These are phyloP conservation scores for Sinodicranocentrus sp. DNA, from an alignment of 2,888 invertebrate species.

Conservation along the genomic window DNA sequence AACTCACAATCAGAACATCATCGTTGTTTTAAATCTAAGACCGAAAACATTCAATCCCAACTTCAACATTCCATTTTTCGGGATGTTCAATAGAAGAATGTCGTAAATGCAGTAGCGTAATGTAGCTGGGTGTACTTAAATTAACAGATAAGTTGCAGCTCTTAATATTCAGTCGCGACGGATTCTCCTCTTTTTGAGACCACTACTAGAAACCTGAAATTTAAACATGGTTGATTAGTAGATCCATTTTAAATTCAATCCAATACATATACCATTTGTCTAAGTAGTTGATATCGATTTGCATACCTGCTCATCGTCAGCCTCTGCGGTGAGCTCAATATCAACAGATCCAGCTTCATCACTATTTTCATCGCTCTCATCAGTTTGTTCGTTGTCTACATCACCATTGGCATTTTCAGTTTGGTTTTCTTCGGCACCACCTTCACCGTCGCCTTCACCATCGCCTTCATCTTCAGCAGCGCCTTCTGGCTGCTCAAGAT, in stretches of 20 bases:
- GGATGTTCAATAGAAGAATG: too few relatives aligned
- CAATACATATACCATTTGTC: too few relatives aligned
- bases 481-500: slow-evolving; percentile 76
- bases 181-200: slow-evolving; percentile 38
- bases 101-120: too few relatives aligned
- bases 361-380: slow-evolving; percentile 26
- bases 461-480: slow-evolving; percentile 76
- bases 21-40: too few relatives aligned
- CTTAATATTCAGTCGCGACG: slow-evolving; percentile 22
- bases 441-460: slow-evolving; percentile 19
- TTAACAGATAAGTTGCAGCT: background rate
- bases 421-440: background rate
- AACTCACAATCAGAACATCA: too few relatives aligned
- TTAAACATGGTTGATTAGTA: too few relatives aligned
- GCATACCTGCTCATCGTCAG: slow-evolving; percentile 37
- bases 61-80: too few relatives aligned
- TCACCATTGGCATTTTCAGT: slow-evolving; percentile 29
- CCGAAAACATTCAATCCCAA: too few relatives aligned
- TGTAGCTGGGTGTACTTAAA: too few relatives aligned
- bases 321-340: slow-evolving; percentile 18
- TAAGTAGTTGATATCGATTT: too few relatives aligned
- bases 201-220: slow-evolving; percentile 15
- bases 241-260: too few relatives aligned
- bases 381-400: slow-evolving; percentile 9
- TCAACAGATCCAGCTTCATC: background rate